phyloP scores from a whole-genome alignment of 1,140 invertebrate species.

The Matsumurasca onukii region DNA sequence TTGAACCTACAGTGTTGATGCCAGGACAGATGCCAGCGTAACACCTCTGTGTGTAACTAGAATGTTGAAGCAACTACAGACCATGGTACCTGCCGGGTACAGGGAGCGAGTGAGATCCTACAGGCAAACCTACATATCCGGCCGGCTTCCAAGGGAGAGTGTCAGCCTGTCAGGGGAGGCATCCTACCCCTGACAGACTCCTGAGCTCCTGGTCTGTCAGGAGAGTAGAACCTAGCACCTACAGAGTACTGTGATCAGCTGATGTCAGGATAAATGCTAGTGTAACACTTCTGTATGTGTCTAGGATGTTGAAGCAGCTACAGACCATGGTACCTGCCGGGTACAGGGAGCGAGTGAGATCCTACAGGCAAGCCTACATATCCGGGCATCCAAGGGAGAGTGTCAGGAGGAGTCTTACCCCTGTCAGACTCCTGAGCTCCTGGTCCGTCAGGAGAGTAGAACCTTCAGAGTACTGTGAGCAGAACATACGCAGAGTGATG shows the following conservation, averaged over 20 bases:
- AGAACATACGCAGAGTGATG: too few species aligned
- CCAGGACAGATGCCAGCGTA: not conserved
- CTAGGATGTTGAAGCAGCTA: slow-evolving; percentile 35
- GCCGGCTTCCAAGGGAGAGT: not conserved
- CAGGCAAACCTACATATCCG: slow-evolving; percentile 31
- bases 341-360: slow-evolving; percentile 32
- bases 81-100: slow-evolving; percentile 30
- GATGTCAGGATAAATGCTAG: not conserved
- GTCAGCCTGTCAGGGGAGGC: too few species aligned
- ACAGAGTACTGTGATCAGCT: not conserved
- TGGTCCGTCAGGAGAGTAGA: not conserved
- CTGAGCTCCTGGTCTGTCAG: not conserved
- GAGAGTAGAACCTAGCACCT: not conserved
- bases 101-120: slow-evolving; percentile 33
- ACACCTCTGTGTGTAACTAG: not conserved
- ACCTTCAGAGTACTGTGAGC: not conserved
- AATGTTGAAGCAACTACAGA: slow-evolving; percentile 34
- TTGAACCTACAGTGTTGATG: not conserved
- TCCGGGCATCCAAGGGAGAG: not conserved
- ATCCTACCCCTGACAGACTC: not conserved
- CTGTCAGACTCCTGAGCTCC: not conserved
- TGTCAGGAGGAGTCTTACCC: not conserved
- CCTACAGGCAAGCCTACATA: slow-evolving; percentile 33
- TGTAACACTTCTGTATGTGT: not conserved
- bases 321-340: slow-evolving; percentile 30